Evolutionary conservation across 1,140 invertebrate species (phyloP), one percentile per base, ranked within the genome.

Genomic region (Pseudomyrmex flavicornis): DNA sequence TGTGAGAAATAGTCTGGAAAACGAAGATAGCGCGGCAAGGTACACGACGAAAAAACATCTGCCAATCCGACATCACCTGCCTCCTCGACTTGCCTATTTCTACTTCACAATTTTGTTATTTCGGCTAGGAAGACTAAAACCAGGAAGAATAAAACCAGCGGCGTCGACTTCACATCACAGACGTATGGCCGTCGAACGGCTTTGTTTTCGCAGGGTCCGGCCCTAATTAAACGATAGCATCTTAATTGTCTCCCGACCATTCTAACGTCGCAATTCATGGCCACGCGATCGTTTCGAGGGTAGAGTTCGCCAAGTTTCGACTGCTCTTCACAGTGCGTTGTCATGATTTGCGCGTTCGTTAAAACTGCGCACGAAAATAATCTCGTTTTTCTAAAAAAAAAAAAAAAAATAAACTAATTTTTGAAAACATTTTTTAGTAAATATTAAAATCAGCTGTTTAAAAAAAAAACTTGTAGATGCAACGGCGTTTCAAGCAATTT

Each of bases 31-130:
- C 63, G 52, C 13, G 35, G 88, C 80, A 35, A 35, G 35, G 88
- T 87, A 69, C 83, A 69, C 83, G 88, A 91, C 80, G 83, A 85
- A 84, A 35, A 88, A 92, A 92, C 92, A 93, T 93, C 92, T 93
- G 92, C 90, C 90, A 91, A 91, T 90, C 89, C 88, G 79, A 86
- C 87, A 92, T 92, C 92, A 92, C 92, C 92, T 93, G 92, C 85
- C 73, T 52, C 50, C 5, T 44, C 54, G 84, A 54, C 87, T 92
- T 91, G 89, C 90, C 90, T 91, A 91, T 92, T 92, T 91, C 90
- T 89, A 90, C 85, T 85, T 35, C 5, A 35, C 87, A 92, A 91
- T 92, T 91, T 91, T 92, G 91, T 90, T 79, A 85, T 87, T 88
- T 88, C 79, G 85, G 76, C 82, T 35, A 35, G 35, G 35, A 72